These are phyloP conservation scores for Minunthozetes semirufus DNA, from an alignment of 2,888 invertebrate genomes.

Conservation along the genomic window DNA sequence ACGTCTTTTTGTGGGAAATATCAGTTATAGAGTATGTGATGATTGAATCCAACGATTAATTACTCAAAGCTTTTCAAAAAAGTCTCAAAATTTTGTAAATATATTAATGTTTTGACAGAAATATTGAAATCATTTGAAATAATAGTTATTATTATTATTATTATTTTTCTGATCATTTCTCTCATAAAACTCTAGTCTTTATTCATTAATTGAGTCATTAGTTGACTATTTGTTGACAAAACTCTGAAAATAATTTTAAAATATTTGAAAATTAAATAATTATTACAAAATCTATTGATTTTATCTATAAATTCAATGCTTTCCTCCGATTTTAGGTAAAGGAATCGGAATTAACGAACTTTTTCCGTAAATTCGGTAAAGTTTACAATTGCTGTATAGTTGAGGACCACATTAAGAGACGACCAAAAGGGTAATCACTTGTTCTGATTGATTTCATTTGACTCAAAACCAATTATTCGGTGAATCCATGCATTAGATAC, in stretches of 20 bases:
- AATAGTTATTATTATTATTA: background rate
- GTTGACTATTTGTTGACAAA: background rate
- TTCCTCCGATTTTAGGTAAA: conserved; percentile 35
- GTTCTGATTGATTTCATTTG: background rate
- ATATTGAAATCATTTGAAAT: background rate
- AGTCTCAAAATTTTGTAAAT: conserved; percentile 12
- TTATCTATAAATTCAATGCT: background rate
- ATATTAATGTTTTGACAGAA: background rate
- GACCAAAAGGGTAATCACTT: conserved; percentile 37
- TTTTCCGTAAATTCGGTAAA: conserved; percentile 41
- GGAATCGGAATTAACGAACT: conserved; percentile 38
- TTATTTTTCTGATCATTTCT: too few species aligned
- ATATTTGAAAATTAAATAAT: background rate
- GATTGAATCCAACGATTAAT: background rate
- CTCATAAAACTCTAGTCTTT: too few species aligned
- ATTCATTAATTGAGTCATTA: background rate
- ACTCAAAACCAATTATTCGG: background rate
- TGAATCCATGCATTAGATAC: conserved; percentile 31
- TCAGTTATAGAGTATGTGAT: conserved; percentile 40
- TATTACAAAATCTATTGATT: background rate
- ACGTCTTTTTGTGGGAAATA: conserved; percentile 42
- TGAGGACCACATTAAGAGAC: conserved; percentile 40
- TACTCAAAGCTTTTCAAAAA: background rate
- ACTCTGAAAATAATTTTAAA: background rate
- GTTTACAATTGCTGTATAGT: conserved; percentile 41